phyloP scores from a whole-genome alignment of 2,888 invertebrate species.

The Thera obeliscata region DNA sequence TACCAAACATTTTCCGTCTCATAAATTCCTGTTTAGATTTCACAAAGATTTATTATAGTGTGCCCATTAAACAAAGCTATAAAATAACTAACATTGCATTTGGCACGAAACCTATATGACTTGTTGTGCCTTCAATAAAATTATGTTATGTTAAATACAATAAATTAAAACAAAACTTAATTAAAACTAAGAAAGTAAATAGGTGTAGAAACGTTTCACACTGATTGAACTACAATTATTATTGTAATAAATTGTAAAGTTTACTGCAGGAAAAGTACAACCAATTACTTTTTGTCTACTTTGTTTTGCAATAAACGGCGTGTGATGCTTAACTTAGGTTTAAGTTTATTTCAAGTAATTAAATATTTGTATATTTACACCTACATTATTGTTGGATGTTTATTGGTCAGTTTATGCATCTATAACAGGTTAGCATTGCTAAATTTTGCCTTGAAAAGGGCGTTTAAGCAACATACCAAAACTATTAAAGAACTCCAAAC shows the following conservation, averaged over 20 bases:
- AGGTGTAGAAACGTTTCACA: constrained; percentile 4
- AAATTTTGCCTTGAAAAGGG: constrained; percentile 10
- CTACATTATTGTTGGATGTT: background rate
- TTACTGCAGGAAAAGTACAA: constrained; percentile 1
- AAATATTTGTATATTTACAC: background rate
- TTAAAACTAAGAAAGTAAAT: constrained; percentile 15
- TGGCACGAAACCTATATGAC: no score
- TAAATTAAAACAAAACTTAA: background rate
- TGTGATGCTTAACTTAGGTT: background rate
- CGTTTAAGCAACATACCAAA: constrained; percentile 13
- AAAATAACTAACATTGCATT: background rate
- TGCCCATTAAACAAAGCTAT: background rate
- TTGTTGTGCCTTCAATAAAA: constrained; percentile 1
- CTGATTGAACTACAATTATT: background rate
- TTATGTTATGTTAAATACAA: background rate
- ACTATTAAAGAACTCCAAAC: constrained; percentile 1
- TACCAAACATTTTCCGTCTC: background rate
- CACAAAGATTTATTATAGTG: no score
- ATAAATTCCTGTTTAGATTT: no score
- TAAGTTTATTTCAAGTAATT: background rate
- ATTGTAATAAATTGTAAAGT: background rate
- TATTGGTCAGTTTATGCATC: background rate
- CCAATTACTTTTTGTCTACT: constrained; percentile 7
- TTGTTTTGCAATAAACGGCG: background rate
- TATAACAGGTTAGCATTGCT: constrained; percentile 4